Conservation (phyloP, 1,140 invertebrate genomes). For the Pseudoatta argentina region DNA sequence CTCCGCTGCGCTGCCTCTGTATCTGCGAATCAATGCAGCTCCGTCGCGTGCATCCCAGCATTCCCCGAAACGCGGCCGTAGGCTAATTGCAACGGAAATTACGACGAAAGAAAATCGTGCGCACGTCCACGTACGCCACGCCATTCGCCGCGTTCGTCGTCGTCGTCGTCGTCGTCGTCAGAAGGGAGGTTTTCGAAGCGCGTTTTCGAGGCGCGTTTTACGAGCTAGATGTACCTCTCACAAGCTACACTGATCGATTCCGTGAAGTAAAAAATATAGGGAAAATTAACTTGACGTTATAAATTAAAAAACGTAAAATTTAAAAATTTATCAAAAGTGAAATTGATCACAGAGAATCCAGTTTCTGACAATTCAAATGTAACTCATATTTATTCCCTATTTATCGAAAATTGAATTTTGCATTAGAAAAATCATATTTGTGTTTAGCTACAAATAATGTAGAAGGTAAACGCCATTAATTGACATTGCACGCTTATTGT, state of each 20-base stretch:
- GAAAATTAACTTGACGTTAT: not conserved
- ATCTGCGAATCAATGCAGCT: constrained; percentile 79
- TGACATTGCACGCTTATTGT: not conserved
- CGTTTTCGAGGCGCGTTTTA: not conserved
- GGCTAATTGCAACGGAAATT: constrained; percentile 74
- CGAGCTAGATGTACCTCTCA: not conserved
- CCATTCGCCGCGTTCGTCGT: not conserved
- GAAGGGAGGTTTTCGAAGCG: not conserved
- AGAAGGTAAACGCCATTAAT: not conserved
- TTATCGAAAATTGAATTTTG: not conserved
- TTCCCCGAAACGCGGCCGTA: constrained; percentile 63
- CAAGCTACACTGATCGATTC: not conserved
- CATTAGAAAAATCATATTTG: not conserved
- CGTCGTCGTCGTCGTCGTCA: constrained; percentile 17
- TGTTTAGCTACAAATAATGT: not conserved
- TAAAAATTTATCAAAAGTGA: not conserved
- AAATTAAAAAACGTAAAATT: not conserved
- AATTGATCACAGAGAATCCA: not conserved
- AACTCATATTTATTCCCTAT: not conserved
- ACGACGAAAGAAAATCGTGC: constrained; percentile 44
- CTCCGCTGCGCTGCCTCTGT: constrained; percentile 63
- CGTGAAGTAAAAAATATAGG: not conserved
- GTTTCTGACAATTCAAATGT: not conserved
- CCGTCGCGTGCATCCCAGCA: constrained; percentile 76
- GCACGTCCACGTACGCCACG: constrained; percentile 29